Evolutionary conservation across 2,888 invertebrate species (phyloP).

Genomic region (Drosophila histrio): DNA sequence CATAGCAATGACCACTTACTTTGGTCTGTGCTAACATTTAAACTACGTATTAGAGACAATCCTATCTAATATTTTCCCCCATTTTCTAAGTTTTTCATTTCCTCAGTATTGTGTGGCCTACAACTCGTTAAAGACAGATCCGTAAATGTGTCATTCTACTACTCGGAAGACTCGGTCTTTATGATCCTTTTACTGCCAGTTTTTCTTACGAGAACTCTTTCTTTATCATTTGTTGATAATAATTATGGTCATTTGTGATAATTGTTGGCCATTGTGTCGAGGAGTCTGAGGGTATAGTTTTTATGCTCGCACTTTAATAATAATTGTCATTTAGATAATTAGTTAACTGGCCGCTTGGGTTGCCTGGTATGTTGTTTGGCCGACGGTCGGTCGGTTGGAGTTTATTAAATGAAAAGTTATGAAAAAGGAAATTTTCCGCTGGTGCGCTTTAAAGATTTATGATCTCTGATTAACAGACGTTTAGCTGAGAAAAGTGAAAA

Average conservation of each 20-base stretch:
- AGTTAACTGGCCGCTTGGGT: conserved; percentile 48
- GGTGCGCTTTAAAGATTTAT: conserved; percentile 54
- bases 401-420: conserved; percentile 81
- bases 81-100: conserved; percentile 22
- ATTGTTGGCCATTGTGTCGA: conserved; percentile 73
- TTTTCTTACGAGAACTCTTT: conserved; percentile 16
- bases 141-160: conserved; percentile 25
- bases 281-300: conserved; percentile 33
- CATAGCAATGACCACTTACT: conserved; percentile 17
- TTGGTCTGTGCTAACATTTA: conserved; percentile 52
- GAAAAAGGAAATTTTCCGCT: conserved; percentile 44
- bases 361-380: conserved; percentile 54
- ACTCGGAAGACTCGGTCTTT: conserved; percentile 45
- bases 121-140: conserved; percentile 23
- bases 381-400: conserved; percentile 45
- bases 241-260: conserved; percentile 81
- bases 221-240: conserved; percentile 74
- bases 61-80: neutral
- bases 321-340: conserved; percentile 81
- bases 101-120: conserved; percentile 22
- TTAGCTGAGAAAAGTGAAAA: conserved; percentile 63
- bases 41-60: conserved; percentile 24
- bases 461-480: conserved; percentile 55
- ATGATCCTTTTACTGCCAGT: conserved; percentile 53
- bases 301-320: conserved; percentile 52